Evolutionary conservation across 2,797 vertebrate genomes (phyloP), one percentile per base, ranked within the genome.

Genomic region (Hippocampus kuda): DNA sequence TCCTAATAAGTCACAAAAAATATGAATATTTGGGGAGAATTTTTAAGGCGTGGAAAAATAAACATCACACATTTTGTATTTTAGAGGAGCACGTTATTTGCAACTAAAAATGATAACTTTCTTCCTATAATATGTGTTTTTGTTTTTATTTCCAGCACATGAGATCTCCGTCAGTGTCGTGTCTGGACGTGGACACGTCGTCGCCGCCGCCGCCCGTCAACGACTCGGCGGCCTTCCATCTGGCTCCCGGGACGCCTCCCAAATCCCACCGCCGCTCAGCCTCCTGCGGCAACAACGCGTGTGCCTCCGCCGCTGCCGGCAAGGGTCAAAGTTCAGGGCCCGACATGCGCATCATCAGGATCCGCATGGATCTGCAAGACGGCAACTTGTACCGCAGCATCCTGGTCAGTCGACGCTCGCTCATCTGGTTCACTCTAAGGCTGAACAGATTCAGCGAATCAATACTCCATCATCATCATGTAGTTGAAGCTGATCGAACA

Each of bases 321-420:
- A 12, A 10, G 53, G 22, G 53, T 56, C 53, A 81, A n/a, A 86
- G 81, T 57, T 90, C 90, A 0, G 84, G 89, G 63, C 89, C 92
- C 3, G 94, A 97, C 38, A 94, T 94, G 83, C 84, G 90, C 13
- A 94, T 97, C 81, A 91, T 97, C 86, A 86, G 92, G 27, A 94
- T 94, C 49, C 88, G 93, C 74, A 93, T 95, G 92, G 94, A 92
- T 70, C 83, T 95, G 71, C 91, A 92, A 0, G 92, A 95, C 0
- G 94, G 92, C 69, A 95, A 94, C 80, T 79, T 97, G 66, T 97
- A 97, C 81, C 91, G 94, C 67, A 97, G 95, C 87, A 93, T 97
- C 61, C 82, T 95, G 94, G 95, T 95, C 7, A 5, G 42, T 27
- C 7, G 9, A 67, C 11, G 44, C 44, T 46, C 13, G 13, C 13